Conservation (phyloP, 2,888 invertebrate species). For the Drosophila cracens region DNA sequence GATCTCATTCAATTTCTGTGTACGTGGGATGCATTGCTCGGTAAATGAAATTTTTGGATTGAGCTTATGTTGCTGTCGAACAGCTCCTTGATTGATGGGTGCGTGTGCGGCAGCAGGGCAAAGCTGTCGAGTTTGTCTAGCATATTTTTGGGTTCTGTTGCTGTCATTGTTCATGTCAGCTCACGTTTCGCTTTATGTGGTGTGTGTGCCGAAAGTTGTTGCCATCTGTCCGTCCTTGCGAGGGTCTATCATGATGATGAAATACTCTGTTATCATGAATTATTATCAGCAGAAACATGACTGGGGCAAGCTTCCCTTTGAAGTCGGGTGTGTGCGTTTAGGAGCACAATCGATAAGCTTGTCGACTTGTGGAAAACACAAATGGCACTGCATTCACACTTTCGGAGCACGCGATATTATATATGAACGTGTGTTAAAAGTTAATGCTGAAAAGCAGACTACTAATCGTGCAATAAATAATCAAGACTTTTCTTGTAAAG, state of each 20-base stretch:
- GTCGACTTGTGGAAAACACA: neutral
- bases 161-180: slow-evolving; percentile 35
- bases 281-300: slow-evolving; percentile 37
- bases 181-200: slow-evolving; percentile 26
- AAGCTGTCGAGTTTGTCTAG: slow-evolving; percentile 46
- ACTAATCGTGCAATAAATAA: neutral
- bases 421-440: neutral
- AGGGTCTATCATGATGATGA: slow-evolving; percentile 20
- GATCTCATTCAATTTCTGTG: slow-evolving; percentile 46
- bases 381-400: neutral
- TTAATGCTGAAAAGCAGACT: neutral
- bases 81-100: slow-evolving; percentile 49
- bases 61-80: slow-evolving; percentile 15
- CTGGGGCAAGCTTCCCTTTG: neutral
- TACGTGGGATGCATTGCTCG: slow-evolving; percentile 22
- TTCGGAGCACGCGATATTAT: slow-evolving; percentile 2
- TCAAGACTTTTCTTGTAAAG: neutral
- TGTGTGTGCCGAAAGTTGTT: slow-evolving; percentile 14
- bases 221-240: neutral
- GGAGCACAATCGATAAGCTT: slow-evolving; percentile 21
- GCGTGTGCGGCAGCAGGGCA: slow-evolving; percentile 19
- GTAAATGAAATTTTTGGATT: slow-evolving; percentile 41
- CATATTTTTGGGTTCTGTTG: slow-evolving; percentile 42
- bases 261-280: slow-evolving; percentile 41
- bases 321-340: slow-evolving; percentile 1